Conservation (phyloP, 2,888 invertebrate species). For the Kuschelorhynchus macadamiae region DNA sequence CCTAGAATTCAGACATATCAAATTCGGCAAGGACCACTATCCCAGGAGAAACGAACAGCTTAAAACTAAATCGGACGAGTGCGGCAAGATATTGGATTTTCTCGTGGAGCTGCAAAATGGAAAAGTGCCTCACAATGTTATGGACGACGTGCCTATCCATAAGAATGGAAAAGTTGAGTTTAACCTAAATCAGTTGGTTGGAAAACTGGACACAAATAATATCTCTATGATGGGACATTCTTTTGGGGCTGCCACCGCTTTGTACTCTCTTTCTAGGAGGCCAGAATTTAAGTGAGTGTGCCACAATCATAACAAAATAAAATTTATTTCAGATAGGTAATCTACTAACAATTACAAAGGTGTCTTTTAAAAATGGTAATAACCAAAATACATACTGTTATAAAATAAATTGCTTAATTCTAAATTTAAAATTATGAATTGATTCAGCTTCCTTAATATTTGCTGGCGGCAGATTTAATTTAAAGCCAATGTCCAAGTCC, state of each 20-base stretch:
- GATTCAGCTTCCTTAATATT: too few relatives aligned
- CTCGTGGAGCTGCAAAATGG: constrained; percentile 70
- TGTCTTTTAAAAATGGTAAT: too few relatives aligned
- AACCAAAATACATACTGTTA: too few relatives aligned
- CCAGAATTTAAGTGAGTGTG: constrained; percentile 70
- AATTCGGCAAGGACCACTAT: constrained; percentile 66
- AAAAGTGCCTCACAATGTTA: constrained; percentile 68
- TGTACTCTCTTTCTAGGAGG: constrained; percentile 72
- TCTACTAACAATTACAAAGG: too few relatives aligned
- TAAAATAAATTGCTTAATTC: too few relatives aligned
- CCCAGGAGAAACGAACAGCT: constrained; percentile 67
- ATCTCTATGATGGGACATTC: constrained; percentile 75
- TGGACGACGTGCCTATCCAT: constrained; percentile 62
- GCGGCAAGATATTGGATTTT: constrained; percentile 69
- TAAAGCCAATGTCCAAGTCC: too few relatives aligned
- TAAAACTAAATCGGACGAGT: constrained; percentile 70
- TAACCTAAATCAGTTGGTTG: constrained; percentile 63
- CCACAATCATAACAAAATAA: too few relatives aligned
- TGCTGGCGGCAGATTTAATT: too few relatives aligned
- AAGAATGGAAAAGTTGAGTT: constrained; percentile 55
- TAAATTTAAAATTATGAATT: too few relatives aligned
- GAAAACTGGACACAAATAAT: constrained; percentile 68
- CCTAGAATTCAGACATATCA: constrained; percentile 63
- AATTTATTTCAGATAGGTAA: too few relatives aligned
- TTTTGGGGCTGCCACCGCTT: constrained; percentile 76